Evolutionary conservation across 2,888 invertebrate species (phyloP).

Genomic region (Cosmia pyralina): DNA sequence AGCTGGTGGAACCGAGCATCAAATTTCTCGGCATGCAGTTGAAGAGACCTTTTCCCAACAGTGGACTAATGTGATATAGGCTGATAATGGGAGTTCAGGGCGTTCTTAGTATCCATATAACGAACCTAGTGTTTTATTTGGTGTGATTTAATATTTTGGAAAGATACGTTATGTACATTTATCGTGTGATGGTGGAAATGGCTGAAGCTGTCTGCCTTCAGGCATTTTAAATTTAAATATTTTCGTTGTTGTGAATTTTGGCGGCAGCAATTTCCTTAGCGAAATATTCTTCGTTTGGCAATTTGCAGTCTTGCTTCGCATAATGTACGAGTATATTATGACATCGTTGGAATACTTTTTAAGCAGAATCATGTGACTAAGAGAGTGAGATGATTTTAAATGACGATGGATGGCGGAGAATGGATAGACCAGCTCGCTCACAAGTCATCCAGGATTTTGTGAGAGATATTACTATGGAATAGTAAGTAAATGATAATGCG

Average conservation of each 20-base stretch:
- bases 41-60: neutral
- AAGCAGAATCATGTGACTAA: too few species aligned
- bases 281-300: neutral
- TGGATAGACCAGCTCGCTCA: neutral
- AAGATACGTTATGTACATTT: neutral
- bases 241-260: conserved; percentile 16
- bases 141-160: neutral
- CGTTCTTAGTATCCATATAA: neutral
- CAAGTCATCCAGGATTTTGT: neutral
- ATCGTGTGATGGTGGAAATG: neutral
- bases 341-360: neutral
- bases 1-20: too few species aligned
- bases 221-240: conserved; percentile 12
- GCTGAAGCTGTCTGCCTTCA: neutral
- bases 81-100: neutral
- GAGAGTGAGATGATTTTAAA: neutral
- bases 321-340: neutral
- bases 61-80: neutral
- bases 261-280: conserved; percentile 6
- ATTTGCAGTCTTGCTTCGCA: neutral
- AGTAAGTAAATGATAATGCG: neutral
- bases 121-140: neutral
- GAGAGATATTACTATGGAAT: neutral
- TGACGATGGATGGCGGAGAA: neutral
- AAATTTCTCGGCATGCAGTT: neutral